Conservation (phyloP, 2,797 vertebrate genomes). For the Borostomias antarcticus region DNA sequence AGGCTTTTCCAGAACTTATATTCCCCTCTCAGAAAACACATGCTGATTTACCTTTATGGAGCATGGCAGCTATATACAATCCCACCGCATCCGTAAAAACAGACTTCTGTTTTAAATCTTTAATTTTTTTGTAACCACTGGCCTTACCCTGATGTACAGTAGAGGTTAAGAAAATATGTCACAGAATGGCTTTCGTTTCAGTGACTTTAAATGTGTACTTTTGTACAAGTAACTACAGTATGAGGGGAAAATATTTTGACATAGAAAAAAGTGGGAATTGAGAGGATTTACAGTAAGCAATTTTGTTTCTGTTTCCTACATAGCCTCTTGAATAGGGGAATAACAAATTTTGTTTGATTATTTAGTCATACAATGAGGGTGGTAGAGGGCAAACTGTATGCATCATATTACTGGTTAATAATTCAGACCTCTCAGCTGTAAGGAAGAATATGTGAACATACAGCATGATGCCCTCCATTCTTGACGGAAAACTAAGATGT, state of each 20-base stretch:
- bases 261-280: neutral
- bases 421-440: constrained; percentile 5
- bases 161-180: neutral
- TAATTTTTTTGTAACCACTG: constrained; percentile 32
- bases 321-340: neutral
- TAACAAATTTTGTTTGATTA: neutral
- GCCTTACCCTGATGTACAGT: constrained; percentile 24
- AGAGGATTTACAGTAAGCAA: constrained; percentile 1
- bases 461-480: constrained; percentile 20
- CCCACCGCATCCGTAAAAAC: constrained; percentile 69
- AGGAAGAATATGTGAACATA: constrained; percentile 4
- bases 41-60: constrained; percentile 73
- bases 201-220: neutral
- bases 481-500: constrained; percentile 16
- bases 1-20: constrained; percentile 49
- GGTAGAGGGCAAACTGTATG: neutral
- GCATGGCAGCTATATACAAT: constrained; percentile 61
- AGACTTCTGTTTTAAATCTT: constrained; percentile 51
- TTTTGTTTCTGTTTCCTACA: constrained; percentile 4
- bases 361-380: neutral
- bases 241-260: no score
- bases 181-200: neutral
- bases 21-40: constrained; percentile 61
- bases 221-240: constrained; percentile 3
- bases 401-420: neutral